phyloP scores from a whole-genome alignment of 2,888 invertebrate genomes.

The Lepidochrysops patricia region DNA sequence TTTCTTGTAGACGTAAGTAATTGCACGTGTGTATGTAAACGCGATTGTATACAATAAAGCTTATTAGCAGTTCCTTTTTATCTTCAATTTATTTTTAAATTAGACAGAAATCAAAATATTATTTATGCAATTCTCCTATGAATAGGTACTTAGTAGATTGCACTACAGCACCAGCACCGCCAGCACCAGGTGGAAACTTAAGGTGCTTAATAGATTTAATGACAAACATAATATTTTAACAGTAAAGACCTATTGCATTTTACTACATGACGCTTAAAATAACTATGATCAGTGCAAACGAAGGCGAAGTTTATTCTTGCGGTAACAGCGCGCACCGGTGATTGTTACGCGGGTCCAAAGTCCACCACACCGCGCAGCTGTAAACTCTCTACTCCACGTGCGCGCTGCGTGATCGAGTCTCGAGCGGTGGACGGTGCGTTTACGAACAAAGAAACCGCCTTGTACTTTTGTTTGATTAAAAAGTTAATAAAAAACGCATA shows the following conservation, averaged over 20 bases:
- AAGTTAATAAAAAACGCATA: neutral
- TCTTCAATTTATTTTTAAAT: too few relatives aligned
- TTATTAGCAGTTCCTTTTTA: too few relatives aligned
- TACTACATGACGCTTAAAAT: conserved; percentile 7
- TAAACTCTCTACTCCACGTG: conserved; percentile 53
- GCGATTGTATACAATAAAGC: too few relatives aligned
- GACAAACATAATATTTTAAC: neutral
- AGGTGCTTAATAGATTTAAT: neutral
- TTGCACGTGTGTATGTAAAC: too few relatives aligned
- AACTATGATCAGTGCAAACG: conserved; percentile 28
- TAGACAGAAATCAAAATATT: too few relatives aligned
- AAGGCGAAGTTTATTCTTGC: conserved; percentile 41
- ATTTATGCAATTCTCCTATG: too few relatives aligned
- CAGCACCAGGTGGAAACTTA: too few relatives aligned
- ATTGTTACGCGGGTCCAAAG: conserved; percentile 64
- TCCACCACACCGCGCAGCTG: conserved; percentile 57
- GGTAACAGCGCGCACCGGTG: conserved; percentile 51
- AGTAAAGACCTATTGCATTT: conserved; percentile 8
- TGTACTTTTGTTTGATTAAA: neutral
- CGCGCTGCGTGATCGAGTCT: conserved; percentile 45
- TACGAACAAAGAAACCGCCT: neutral
- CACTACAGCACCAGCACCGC: too few relatives aligned
- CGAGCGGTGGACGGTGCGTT: conserved; percentile 8
- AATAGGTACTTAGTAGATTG: too few relatives aligned
- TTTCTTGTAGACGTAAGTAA: too few relatives aligned